Conservation (phyloP, 2,113 vertebrate genomes). For the Chunga burmeisteri region DNA sequence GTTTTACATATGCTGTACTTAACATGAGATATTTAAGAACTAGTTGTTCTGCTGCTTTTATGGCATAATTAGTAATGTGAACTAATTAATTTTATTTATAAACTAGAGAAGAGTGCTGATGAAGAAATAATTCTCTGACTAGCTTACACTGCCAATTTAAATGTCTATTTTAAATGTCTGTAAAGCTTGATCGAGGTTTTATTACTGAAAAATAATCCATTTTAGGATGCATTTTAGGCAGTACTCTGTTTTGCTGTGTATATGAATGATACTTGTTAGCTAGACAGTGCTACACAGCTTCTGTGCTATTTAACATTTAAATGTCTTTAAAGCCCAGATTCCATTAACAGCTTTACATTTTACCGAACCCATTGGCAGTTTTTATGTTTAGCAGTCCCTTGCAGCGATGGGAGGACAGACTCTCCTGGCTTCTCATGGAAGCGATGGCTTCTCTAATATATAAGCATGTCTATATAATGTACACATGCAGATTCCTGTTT, state of each 20-base stretch:
- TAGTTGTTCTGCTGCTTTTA: background rate
- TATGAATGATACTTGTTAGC: background rate
- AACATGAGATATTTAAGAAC: background rate
- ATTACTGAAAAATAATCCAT: background rate
- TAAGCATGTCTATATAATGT: background rate
- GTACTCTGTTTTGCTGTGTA: background rate
- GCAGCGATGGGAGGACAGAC: background rate
- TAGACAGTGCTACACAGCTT: background rate
- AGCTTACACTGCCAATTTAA: background rate
- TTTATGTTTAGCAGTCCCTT: background rate
- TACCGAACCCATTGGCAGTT: background rate
- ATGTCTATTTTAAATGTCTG: background rate
- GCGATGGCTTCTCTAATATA: rapidly evolving
- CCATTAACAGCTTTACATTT: background rate
- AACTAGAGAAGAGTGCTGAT: slow-evolving; percentile 1
- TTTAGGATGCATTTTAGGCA: background rate
- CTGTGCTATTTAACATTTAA: background rate
- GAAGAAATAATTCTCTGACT: background rate
- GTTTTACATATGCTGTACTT: background rate
- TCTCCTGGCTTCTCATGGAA: background rate
- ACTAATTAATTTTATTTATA: slow-evolving; percentile 47
- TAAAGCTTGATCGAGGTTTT: background rate
- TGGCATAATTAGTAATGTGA: slow-evolving; percentile 9
- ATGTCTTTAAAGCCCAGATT: background rate
- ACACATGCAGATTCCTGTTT: background rate